Evolutionary conservation across 2,888 invertebrate genomes (phyloP).

Genomic region (Tipula helvola): DNA sequence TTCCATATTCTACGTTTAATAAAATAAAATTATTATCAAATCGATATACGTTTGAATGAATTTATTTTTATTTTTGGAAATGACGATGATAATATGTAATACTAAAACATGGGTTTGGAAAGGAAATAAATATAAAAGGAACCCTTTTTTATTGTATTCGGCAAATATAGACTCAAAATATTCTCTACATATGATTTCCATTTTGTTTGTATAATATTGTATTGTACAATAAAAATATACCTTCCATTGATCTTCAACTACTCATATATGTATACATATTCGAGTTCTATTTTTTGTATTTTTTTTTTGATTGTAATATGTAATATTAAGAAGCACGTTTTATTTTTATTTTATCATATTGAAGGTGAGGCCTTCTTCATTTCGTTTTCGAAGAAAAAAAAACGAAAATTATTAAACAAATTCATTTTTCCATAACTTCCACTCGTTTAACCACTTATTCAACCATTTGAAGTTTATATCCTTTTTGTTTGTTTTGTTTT

Average conservation of each 20-base stretch:
- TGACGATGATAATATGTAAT: background rate
- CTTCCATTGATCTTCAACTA: slow-evolving; percentile 4
- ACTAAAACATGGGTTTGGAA: background rate
- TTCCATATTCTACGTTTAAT: background rate
- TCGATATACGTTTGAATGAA: background rate
- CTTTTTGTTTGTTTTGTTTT: background rate
- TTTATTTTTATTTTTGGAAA: background rate
- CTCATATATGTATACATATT: background rate
- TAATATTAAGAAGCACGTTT: slow-evolving; percentile 1
- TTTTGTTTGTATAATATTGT: background rate
- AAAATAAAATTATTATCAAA: background rate
- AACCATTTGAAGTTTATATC: slow-evolving; percentile 9
- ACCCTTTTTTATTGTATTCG: background rate
- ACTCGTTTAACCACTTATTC: slow-evolving; percentile 10
- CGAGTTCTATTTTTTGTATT: background rate
- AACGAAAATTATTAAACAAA: background rate
- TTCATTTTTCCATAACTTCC: slow-evolving; percentile 6
- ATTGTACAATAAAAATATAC: background rate
- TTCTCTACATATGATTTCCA: slow-evolving; percentile 10
- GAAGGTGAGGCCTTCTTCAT: background rate
- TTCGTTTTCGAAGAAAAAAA: background rate
- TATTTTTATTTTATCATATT: background rate
- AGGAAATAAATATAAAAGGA: background rate
- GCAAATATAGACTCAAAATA: background rate
- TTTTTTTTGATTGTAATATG: background rate